Conservation (phyloP, 2,113 vertebrate species). For the Misgurnus anguillicaudatus region DNA sequence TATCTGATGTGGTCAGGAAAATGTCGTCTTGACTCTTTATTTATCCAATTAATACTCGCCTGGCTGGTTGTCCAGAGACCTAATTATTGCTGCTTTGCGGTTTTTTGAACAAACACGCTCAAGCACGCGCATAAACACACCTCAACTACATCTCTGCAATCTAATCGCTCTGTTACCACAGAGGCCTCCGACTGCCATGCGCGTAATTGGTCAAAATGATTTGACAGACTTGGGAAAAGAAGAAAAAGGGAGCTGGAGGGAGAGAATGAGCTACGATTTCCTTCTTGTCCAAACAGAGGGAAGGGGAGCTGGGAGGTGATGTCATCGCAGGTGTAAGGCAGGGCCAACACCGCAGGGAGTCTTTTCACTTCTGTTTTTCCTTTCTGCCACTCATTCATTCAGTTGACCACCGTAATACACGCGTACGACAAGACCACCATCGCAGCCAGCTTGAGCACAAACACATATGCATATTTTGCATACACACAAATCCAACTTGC, state of each 20-base stretch:
- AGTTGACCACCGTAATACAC: not conserved
- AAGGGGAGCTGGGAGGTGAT: constrained; percentile 8
- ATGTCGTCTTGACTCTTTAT: not conserved
- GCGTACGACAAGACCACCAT: not conserved
- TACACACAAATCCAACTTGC: not conserved
- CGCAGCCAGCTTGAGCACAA: not conserved
- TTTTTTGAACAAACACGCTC: constrained; percentile 1
- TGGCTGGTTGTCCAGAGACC: constrained; percentile 59
- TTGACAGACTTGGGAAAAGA: constrained; percentile 12
- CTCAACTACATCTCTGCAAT: constrained; percentile 49
- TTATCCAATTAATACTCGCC: not conserved
- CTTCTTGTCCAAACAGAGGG: constrained; percentile 16
- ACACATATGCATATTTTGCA: constrained; percentile 4
- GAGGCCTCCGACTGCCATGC: constrained; percentile 74
- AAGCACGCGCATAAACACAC: constrained; percentile 15
- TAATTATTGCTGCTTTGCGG: constrained; percentile 59
- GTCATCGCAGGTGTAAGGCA: constrained; percentile 21
- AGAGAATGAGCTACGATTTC: not conserved
- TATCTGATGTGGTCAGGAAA: not conserved
- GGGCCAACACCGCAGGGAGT: not conserved
- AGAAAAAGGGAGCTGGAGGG: not conserved
- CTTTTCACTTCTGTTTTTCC: constrained; percentile 17
- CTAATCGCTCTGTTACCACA: constrained; percentile 69
- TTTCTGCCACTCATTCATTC: constrained; percentile 23
- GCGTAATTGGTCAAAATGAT: constrained; percentile 85